phyloP scores from a whole-genome alignment of 2,888 invertebrate species.

The Onthophagus sagittarius region DNA sequence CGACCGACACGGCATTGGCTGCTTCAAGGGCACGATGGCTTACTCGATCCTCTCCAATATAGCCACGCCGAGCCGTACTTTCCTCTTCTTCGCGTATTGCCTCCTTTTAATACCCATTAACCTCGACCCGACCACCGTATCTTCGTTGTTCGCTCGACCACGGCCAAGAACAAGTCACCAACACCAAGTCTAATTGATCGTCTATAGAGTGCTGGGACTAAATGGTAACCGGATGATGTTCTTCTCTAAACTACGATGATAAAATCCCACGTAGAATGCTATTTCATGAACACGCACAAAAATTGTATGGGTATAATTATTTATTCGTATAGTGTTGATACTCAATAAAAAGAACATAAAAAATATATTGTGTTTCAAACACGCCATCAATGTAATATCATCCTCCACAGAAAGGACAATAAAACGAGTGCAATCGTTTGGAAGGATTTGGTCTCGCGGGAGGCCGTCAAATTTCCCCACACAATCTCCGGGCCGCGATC shows the following conservation, averaged over 20 bases:
- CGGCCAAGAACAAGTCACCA: neutral
- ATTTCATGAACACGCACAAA: no score
- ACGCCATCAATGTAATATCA: neutral
- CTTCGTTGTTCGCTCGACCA: neutral
- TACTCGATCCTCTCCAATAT: conserved; percentile 15
- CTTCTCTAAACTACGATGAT: neutral
- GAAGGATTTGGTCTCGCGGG: neutral
- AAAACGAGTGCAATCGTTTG: neutral
- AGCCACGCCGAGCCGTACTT: conserved; percentile 10
- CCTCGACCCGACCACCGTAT: neutral
- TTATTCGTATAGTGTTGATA: no score
- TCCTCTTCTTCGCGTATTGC: neutral
- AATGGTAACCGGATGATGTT: neutral
- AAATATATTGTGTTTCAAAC: neutral
- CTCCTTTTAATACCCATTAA: neutral
- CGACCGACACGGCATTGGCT: conserved; percentile 42
- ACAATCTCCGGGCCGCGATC: neutral
- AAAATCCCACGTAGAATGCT: neutral
- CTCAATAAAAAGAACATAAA: neutral
- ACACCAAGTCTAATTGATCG: neutral
- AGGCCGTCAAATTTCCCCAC: neutral
- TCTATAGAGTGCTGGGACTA: neutral
- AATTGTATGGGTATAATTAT: no score
- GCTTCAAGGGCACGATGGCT: conserved; percentile 30
- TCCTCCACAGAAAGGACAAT: neutral